Percentiles rank a stretch among this genome's conserved stretches.
These are phyloP conservation scores for Diplolepis rosae DNA, from an alignment of 2,888 invertebrate species.

Conservation along the genomic window DNA sequence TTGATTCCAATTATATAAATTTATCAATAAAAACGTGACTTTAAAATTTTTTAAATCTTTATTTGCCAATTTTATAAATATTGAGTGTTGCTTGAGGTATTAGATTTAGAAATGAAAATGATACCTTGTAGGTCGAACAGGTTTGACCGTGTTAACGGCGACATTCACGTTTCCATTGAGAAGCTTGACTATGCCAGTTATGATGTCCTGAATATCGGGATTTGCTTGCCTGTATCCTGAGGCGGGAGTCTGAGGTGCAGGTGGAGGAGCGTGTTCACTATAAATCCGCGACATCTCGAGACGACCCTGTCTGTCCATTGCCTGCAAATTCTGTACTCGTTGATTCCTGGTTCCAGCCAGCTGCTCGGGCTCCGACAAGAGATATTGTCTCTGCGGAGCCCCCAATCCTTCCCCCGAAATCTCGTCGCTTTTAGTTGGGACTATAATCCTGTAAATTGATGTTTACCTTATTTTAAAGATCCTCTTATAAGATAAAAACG, in stretches of 20 bases:
- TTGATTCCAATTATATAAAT: not conserved
- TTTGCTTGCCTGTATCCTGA: slow-evolving; percentile 76
- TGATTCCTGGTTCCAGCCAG: slow-evolving; percentile 70
- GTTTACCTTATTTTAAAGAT: not conserved
- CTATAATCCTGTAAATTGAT: slow-evolving; percentile 54
- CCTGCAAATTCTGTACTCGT: slow-evolving; percentile 54
- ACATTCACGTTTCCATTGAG: slow-evolving; percentile 92
- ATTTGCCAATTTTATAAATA: not conserved
- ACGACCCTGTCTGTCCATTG: slow-evolving; percentile 60
- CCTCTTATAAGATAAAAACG: too few species aligned
- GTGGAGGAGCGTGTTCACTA: slow-evolving; percentile 65
- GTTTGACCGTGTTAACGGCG: slow-evolving; percentile 84
- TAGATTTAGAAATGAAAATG: not conserved
- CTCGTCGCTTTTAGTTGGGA: slow-evolving; percentile 60
- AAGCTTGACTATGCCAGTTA: slow-evolving; percentile 90
- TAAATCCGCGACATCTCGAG: slow-evolving; percentile 68
- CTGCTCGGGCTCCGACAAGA: slow-evolving; percentile 82
- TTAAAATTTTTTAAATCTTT: too few species aligned
- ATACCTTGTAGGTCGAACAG: slow-evolving; percentile 74
- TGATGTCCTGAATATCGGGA: slow-evolving; percentile 91
- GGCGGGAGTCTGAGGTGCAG: slow-evolving; percentile 56
- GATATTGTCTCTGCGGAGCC: slow-evolving; percentile 83
- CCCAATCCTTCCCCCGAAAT: slow-evolving; percentile 84
- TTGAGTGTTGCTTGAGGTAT: not conserved
- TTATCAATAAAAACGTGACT: not conserved